A percentile compares a stretch with the other conserved stretches of the same genome.
Evolutionary conservation across 2,888 invertebrate genomes (phyloP).

Genomic region (Megastigmus dorsalis): DNA sequence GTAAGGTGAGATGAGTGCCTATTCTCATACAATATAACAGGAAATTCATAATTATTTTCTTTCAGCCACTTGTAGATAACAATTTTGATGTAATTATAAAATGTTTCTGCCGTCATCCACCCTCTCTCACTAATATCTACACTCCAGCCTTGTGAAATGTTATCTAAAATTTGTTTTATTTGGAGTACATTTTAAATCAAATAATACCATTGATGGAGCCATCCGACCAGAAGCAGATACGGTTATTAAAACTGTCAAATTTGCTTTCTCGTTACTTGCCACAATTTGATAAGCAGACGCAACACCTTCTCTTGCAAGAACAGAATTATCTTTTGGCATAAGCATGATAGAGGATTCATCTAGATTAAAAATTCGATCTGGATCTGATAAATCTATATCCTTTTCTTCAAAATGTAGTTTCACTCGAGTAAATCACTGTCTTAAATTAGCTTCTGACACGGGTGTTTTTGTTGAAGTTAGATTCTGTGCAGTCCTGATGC

Average conservation of each 20-base stretch:
- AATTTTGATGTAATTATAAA: slow-evolving; percentile 58
- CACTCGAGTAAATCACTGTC: slow-evolving; percentile 63
- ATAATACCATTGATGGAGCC: slow-evolving; percentile 58
- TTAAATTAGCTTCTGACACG: slow-evolving; percentile 62
- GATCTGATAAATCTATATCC: slow-evolving; percentile 51
- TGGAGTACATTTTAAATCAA: slow-evolving; percentile 58
- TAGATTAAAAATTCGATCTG: slow-evolving; percentile 50
- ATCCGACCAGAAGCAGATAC: slow-evolving; percentile 59
- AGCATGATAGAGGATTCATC: slow-evolving; percentile 61
- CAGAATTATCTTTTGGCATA: slow-evolving; percentile 57
- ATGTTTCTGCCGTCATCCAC: slow-evolving; percentile 60
- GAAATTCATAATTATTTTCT: slow-evolving; percentile 32
- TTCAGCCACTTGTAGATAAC: slow-evolving; percentile 42
- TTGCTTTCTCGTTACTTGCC: slow-evolving; percentile 62
- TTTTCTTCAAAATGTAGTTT: slow-evolving; percentile 24
- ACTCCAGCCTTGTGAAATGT: slow-evolving; percentile 56
- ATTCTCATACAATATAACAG: slow-evolving; percentile 60
- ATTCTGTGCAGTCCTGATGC: slow-evolving; percentile 56
- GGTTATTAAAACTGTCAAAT: slow-evolving; percentile 60
- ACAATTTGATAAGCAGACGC: slow-evolving; percentile 60
- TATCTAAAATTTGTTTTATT: slow-evolving; percentile 60
- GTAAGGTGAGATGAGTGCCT: slow-evolving; percentile 59
- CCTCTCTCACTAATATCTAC: slow-evolving; percentile 57
- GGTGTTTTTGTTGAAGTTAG: slow-evolving; percentile 61
- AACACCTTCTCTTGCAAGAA: too few relatives aligned